Evolutionary conservation across 2,797 vertebrate species (phyloP), one percentile per base, ranked within the genome.

Genomic region (Hypotaenidia okinawae): DNA sequence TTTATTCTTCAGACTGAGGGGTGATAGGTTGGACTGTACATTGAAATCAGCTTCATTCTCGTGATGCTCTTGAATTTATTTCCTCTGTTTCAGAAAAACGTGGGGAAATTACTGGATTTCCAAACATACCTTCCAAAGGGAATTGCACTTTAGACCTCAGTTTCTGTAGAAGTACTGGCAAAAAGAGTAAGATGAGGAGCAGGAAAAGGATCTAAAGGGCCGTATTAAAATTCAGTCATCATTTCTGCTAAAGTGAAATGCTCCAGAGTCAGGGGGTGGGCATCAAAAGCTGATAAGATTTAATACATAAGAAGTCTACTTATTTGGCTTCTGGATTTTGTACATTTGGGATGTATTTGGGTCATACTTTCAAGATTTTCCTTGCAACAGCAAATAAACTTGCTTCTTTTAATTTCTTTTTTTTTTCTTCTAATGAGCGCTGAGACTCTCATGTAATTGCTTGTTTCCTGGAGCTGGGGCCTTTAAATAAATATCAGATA

Each of bases 401-500:
- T 81, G 24, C 67, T 90, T 67, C 33, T 63, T 89, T 82, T 78
- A 59, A 63, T 69, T 70, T 92, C 6, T 49, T 75, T 74, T 76
- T 41, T 41, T 77, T 72, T 85, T 33, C 28, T 62, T 45, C 27
- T 59, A 85, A 54, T 61, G 59, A 82, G 79, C 77, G 23, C 77
- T 64, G 90, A 84, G 80, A 43, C 52, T 88, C 54, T 88, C 33
- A 3, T 39, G 41, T 80, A 91, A 94, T 90, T 90, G 69, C 52
- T 79, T 61, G 39, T 90, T 95, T 96, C 91, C 91, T 93, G 85
- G 68, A 67, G n/a, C 6, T 82, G 57, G 6, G 37, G 49, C 32
- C 68, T 96, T 94, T 70, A 90, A 84, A 32, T 82, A 74, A 84
- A 89, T 91, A 91, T 64, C 66, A 47, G 81, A 66, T 86, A 76